Evolutionary conservation across 2,888 invertebrate species (phyloP).

Genomic region (Meloe dianella): DNA sequence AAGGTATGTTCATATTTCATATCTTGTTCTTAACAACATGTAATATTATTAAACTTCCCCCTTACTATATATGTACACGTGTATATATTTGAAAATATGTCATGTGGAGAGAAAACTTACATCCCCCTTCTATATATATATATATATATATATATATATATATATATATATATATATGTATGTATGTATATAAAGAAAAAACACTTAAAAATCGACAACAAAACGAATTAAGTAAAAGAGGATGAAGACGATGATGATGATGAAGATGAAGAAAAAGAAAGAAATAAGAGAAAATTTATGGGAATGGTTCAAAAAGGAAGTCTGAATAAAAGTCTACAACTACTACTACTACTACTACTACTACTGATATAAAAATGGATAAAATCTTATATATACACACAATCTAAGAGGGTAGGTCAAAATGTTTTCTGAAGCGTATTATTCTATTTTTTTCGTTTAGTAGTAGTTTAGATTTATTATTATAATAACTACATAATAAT

Average conservation of each 20-base stretch:
- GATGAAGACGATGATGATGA: background rate
- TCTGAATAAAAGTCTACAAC: conserved; percentile 46
- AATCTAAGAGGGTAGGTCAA: conserved; percentile 43
- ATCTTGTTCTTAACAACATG: conserved; percentile 9
- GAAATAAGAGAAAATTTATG: conserved; percentile 46
- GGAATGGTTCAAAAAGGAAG: conserved; percentile 38
- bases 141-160: too few species aligned
- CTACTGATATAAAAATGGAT: conserved; percentile 45
- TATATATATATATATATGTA: too few species aligned
- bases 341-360: too few species aligned
- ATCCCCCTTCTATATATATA: too few species aligned
- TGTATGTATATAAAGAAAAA: too few species aligned
- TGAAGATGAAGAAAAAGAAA: conserved; percentile 17
- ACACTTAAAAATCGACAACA: conserved; percentile 39
- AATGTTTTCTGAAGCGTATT: conserved; percentile 49
- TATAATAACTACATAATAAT: conserved; percentile 56
- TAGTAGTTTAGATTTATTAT: conserved; percentile 51
- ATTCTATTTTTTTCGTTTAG: conserved; percentile 45
- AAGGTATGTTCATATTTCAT: conserved; percentile 5
- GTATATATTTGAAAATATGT: conserved; percentile 19
- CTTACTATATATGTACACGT: background rate
- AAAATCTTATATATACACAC: conserved; percentile 33
- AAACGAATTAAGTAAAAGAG: background rate
- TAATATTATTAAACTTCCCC: conserved; percentile 1
- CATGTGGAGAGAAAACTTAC: conserved; percentile 34